Percentiles rank a stretch among this genome's conserved stretches.
Conservation (phyloP, 2,888 invertebrate genomes). For the Odontocolon sp. region DNA sequence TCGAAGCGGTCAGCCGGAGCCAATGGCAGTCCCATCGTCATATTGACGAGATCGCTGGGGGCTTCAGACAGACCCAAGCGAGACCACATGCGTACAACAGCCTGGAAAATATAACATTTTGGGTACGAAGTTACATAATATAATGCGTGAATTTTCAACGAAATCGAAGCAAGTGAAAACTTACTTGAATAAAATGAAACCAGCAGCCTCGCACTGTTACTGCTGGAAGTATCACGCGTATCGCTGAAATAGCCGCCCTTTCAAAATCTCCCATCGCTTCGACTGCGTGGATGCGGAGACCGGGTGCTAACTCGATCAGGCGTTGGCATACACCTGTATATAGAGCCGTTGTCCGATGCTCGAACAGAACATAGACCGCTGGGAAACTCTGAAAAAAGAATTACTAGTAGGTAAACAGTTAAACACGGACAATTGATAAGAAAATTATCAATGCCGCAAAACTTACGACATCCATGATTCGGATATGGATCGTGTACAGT, state of each 20-base stretch:
- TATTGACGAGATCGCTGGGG: conserved; percentile 3
- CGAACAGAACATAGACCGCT: conserved; percentile 41
- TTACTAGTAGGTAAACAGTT: no score
- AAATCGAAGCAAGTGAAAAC: not conserved
- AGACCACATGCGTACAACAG: not conserved
- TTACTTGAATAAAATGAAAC: conserved; percentile 59
- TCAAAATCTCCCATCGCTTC: conserved; percentile 53
- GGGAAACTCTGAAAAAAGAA: conserved; percentile 43
- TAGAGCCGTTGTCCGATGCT: conserved; percentile 28
- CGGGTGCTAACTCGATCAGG: conserved; percentile 37
- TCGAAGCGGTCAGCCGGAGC: conserved; percentile 8
- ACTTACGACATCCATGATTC: no score
- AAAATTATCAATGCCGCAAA: no score
- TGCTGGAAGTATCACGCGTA: conserved; percentile 35
- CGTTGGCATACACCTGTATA: conserved; percentile 39
- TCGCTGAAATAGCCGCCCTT: conserved; percentile 39
- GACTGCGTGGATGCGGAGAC: conserved; percentile 13
- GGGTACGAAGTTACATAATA: not conserved
- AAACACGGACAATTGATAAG: no score
- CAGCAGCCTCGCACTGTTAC: conserved; percentile 51
- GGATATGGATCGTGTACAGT: no score
- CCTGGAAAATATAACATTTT: not conserved
- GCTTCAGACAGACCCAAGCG: not conserved
- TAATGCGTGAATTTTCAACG: not conserved
- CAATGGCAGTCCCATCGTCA: conserved; percentile 28